phyloP scores from a whole-genome alignment of 2,888 invertebrate genomes.

The Eulithis prunata region DNA sequence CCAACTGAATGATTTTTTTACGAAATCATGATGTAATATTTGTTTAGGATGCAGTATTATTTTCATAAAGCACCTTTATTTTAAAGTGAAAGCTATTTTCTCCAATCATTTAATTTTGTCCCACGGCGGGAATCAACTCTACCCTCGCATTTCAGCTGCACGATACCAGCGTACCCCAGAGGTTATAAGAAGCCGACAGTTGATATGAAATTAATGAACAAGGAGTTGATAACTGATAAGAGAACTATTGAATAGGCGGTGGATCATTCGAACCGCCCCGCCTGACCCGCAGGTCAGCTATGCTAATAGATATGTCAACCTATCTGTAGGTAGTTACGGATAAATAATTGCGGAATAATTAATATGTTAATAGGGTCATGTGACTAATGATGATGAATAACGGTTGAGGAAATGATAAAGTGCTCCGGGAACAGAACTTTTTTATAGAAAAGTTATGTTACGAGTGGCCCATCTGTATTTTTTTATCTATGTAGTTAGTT shows the following conservation, averaged over 20 bases:
- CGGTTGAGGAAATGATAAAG: conserved; percentile 17
- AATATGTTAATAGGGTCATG: conserved; percentile 33
- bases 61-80: no score
- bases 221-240: conserved; percentile 69
- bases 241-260: conserved; percentile 69
- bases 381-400: conserved; percentile 37
- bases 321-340: conserved; percentile 58
- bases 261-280: conserved; percentile 60
- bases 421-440: conserved; percentile 3
- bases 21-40: no score
- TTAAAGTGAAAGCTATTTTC: no score
- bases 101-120: background rate
- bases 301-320: conserved; percentile 42
- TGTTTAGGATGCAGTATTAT: no score
- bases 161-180: conserved; percentile 5
- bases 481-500: no score
- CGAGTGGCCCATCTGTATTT: no score
- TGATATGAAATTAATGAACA: conserved; percentile 73
- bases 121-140: background rate
- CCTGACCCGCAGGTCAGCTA: conserved; percentile 57
- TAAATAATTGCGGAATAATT: conserved; percentile 70
- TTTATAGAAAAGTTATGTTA: background rate
- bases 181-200: conserved; percentile 59
- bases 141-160: background rate
- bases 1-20: no score